Conservation (phyloP, 2,797 vertebrate species). For the Myoxocephalus aenaeus region DNA sequence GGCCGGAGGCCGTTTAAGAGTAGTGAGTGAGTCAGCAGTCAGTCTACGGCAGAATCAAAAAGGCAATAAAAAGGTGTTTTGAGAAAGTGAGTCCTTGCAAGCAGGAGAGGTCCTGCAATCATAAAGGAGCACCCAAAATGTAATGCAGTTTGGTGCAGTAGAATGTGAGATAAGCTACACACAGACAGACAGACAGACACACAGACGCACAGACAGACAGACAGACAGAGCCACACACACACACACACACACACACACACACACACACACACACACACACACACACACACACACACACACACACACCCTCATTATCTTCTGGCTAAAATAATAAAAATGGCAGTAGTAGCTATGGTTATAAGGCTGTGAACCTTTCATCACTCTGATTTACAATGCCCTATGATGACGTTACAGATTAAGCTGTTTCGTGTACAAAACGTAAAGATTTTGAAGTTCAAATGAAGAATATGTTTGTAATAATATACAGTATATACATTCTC, state of each 20-base stretch:
- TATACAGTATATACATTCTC: constrained; percentile 1
- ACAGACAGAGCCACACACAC: too few species aligned
- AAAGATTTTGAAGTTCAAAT: constrained; percentile 33
- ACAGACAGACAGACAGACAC: too few species aligned
- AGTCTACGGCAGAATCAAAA: background rate
- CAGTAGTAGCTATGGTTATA: background rate
- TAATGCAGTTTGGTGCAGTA: background rate
- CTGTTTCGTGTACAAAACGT: background rate
- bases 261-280: background rate
- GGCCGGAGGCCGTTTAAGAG: background rate
- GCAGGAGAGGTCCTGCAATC: background rate
- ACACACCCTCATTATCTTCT: background rate
- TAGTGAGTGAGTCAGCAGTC: background rate
- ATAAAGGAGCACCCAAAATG: background rate
- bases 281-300: background rate
- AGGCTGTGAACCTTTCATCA: constrained; percentile 1
- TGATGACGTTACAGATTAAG: background rate
- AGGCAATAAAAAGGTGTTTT: background rate
- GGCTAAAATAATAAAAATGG: background rate
- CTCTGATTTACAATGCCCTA: background rate
- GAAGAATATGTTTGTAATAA: constrained; percentile 12
- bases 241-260: background rate
- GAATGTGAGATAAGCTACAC: background rate
- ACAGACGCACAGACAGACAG: too few species aligned
- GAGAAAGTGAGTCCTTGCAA: background rate